Percentiles rank a stretch among this genome's conserved stretches.
These are phyloP conservation scores for Platycercus adscitus DNA, from an alignment of 2,113 vertebrate genomes.

Conservation along the genomic window DNA sequence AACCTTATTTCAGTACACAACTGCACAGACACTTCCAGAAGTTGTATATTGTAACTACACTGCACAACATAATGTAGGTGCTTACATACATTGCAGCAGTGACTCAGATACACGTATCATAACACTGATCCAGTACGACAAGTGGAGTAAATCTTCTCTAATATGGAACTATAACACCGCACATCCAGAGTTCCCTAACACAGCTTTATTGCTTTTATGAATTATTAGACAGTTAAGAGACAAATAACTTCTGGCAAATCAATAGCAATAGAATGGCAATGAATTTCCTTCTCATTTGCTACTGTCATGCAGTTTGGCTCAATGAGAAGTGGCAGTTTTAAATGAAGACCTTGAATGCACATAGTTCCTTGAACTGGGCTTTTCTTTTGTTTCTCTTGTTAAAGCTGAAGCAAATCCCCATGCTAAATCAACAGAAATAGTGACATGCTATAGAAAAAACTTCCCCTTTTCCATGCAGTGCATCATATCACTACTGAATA, in stretches of 20 bases:
- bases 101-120: background rate
- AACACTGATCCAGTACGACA: background rate
- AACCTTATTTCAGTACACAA: background rate
- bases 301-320: background rate
- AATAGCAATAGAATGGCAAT: background rate
- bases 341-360: background rate
- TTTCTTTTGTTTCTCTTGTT: background rate
- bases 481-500: background rate
- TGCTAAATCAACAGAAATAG: background rate
- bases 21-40: background rate
- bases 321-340: background rate
- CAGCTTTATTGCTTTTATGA: background rate
- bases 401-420: background rate
- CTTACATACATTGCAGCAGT: background rate
- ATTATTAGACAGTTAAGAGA: background rate
- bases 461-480: background rate
- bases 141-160: background rate
- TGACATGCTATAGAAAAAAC: rapidly evolving
- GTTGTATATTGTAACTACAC: background rate
- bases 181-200: background rate
- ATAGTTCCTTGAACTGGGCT: background rate
- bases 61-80: background rate
- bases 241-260: background rate
- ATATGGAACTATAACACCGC: rapidly evolving
- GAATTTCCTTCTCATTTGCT: background rate